These are phyloP conservation scores for Pagetopsis macropterus DNA, from an alignment of 2,797 vertebrate species.

Conservation along the genomic window DNA sequence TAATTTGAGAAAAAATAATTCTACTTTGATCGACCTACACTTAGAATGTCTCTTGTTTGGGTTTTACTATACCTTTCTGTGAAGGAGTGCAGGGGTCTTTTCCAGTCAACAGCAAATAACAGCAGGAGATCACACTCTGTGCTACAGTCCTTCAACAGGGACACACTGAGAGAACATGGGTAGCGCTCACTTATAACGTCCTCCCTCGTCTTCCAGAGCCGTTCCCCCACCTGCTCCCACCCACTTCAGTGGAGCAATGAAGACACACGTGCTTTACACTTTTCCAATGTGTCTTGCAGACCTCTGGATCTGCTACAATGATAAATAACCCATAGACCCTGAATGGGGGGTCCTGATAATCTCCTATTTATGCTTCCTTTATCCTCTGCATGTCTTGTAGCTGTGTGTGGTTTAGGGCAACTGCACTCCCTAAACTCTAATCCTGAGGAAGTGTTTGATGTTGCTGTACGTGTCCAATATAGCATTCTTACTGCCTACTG, in stretches of 20 bases:
- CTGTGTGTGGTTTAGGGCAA: conserved; percentile 24
- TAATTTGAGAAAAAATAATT: neutral
- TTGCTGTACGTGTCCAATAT: conserved; percentile 47
- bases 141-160: conserved; percentile 54
- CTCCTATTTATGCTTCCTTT: conserved; percentile 8
- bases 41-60: neutral
- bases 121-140: conserved; percentile 28
- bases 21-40: neutral
- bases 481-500: conserved; percentile 77
- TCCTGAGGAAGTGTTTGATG: conserved; percentile 75
- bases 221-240: conserved; percentile 69
- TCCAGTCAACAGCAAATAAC: conserved; percentile 19
- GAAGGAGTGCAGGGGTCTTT: conserved; percentile 12
- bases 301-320: conserved; percentile 11
- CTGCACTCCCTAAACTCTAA: conserved; percentile 7
- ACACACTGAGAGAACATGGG: conserved; percentile 58
- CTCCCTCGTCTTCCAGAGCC: conserved; percentile 41
- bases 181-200: conserved; percentile 69
- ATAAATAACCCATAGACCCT: conserved; percentile 12
- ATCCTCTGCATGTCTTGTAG: conserved; percentile 32
- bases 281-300: neutral
- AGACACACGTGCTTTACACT: conserved; percentile 20
- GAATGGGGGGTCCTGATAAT: conserved; percentile 39
- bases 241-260: conserved; percentile 57
- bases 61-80: conserved; percentile 61